Percentiles rank a stretch among this genome's conserved stretches.
phyloP scores from a whole-genome alignment of 1,140 invertebrate genomes.

The Bemisia tabaci region DNA sequence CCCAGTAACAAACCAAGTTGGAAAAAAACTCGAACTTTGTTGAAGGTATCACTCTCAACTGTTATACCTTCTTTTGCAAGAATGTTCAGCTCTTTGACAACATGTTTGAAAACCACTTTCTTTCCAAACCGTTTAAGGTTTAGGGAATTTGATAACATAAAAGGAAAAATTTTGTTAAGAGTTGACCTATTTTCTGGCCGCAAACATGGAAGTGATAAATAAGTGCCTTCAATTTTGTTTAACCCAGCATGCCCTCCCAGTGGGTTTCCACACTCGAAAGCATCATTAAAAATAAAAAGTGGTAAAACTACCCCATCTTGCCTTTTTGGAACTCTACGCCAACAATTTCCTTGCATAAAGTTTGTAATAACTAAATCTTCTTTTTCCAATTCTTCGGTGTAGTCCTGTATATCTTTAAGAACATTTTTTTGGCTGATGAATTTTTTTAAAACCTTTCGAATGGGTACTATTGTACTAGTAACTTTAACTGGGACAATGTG shows the following conservation, averaged over 20 bases:
- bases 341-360: conserved; percentile 25
- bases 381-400: neutral
- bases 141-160: conserved; percentile 22
- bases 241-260: conserved; percentile 23
- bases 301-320: conserved; percentile 22
- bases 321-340: conserved; percentile 18
- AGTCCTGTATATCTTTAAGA: neutral
- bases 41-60: too few species aligned
- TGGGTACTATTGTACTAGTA: neutral
- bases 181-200: conserved; percentile 20
- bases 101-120: conserved; percentile 20
- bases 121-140: conserved; percentile 23
- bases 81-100: conserved; percentile 24
- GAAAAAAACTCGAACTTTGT: too few species aligned
- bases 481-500: neutral
- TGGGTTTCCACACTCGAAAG: conserved; percentile 28
- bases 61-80: conserved; percentile 23
- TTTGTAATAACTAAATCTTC: conserved; percentile 12
- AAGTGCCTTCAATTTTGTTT: conserved; percentile 25
- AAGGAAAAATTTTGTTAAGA: conserved; percentile 26
- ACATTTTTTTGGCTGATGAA: neutral
- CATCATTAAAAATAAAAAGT: conserved; percentile 25
- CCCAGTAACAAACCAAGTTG: conserved; percentile 23
- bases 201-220: conserved; percentile 23
- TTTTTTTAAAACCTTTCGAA: neutral